Base-by-base conservation (phyloP, 2,888 invertebrate genomes). In the Cabera pusaria region DNA sequence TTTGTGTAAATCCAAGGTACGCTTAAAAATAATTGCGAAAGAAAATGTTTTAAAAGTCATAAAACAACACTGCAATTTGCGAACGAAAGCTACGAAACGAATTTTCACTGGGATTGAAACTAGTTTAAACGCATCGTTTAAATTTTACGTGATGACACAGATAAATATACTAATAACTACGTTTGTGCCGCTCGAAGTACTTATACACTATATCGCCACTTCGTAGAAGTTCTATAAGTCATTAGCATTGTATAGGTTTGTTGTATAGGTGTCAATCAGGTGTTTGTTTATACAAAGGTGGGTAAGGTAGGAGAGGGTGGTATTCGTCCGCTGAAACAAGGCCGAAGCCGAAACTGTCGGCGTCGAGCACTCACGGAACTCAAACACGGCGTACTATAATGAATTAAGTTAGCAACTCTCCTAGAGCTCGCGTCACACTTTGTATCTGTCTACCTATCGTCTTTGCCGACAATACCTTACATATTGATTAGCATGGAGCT, bases 391-490 rank as follows among this genome's bases (percentile, higher is more conserved):
- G 64, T 72, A 70, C 74, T 77, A 76, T 84, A 85, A 84, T 85
- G 82, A 86, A 86, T 85, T 80, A 84, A 86, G 84, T 85, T 86
- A 83, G 67, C 57, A 79, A 83, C 77, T 81, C 80, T 58, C 68
- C 52, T 62, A 59, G 56, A 72, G 61, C 65, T 67, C 60, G 58
- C 72, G 78, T 77, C 74, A 75, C 70, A 72, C 72, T 71, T 67
- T 52, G 67, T 44, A 35, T 31, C 38, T 35, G 43, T 39, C 49
- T 39, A 26, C 24, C 44, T 42, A 36, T 31, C 24, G 33, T 49
- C 50, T 50, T 41, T 37, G 28, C 46, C 23, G 34, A 42, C 19
- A 27, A 28, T 33, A 29, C 29, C 24, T 24, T 29, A 28, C 29
- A 44, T 44, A 39, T 44, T 39, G 38, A 44, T 44, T 35, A 39